A percentile compares a stretch with the other conserved stretches of the same genome.
These are phyloP conservation scores for Varanus salvator DNA, from an alignment of 2,113 vertebrate genomes.

Conservation along the genomic window DNA sequence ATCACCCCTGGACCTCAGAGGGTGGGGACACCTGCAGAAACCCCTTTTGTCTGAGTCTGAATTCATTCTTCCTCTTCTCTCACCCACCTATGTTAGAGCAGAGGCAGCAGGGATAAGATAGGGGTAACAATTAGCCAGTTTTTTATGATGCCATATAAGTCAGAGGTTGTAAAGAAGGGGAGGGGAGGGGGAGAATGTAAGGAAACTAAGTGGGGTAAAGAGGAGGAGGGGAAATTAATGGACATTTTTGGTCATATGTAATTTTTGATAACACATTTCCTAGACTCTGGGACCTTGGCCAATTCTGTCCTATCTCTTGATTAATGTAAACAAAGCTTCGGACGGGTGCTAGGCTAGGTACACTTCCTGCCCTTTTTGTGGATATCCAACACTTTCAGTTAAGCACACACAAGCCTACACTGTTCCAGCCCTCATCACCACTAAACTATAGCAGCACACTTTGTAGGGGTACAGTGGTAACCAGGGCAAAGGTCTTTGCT, in stretches of 20 bases:
- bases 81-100: neutral
- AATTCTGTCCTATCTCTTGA: neutral
- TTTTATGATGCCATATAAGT: neutral
- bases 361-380: constrained; percentile 6
- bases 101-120: neutral
- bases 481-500: neutral
- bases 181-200: neutral
- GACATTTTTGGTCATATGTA: neutral
- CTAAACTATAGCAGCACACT: neutral
- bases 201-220: neutral
- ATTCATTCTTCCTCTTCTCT: neutral
- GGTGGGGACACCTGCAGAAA: neutral
- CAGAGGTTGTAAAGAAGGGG: neutral
- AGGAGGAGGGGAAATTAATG: neutral
- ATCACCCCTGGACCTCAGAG: neutral
- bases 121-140: neutral
- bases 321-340: constrained; percentile 1
- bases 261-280: neutral
- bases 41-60: neutral
- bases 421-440: neutral
- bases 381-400: constrained; percentile 13
- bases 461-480: neutral
- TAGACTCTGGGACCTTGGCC: neutral
- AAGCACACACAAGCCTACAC: neutral
- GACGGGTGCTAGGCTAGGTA: constrained; percentile 29